A percentile compares a stretch with the other conserved stretches of the same genome.
These are phyloP conservation scores for Lepidocolaptes lacrymiger DNA, from an alignment of 2,797 vertebrate genomes.

Conservation along the genomic window DNA sequence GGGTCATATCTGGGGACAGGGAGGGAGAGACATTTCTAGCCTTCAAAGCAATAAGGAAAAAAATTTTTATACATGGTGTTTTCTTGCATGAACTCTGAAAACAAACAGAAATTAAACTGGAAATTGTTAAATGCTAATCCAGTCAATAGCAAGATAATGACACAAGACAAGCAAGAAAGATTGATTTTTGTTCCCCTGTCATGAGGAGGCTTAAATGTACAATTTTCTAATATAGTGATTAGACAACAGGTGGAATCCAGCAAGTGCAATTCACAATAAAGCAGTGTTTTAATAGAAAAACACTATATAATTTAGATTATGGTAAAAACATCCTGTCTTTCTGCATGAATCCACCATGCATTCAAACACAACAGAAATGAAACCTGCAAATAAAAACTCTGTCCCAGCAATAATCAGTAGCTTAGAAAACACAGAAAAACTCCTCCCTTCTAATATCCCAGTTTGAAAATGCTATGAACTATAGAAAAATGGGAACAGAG, in stretches of 20 bases:
- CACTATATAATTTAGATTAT: neutral
- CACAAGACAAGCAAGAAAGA: neutral
- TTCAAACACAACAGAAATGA: neutral
- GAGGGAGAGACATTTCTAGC: neutral
- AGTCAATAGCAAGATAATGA: neutral
- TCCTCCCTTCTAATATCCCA: neutral
- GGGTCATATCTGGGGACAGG: neutral
- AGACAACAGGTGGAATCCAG: conserved; percentile 17
- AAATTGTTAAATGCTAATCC: neutral
- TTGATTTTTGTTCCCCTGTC: neutral
- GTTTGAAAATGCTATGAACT: conserved; percentile 13
- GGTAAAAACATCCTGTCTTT: neutral
- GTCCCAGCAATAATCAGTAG: neutral
- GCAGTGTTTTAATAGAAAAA: neutral
- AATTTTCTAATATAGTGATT: conserved; percentile 12
- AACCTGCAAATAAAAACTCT: neutral
- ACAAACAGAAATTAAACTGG: neutral
- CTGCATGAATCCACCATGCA: neutral
- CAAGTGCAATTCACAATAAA: neutral
- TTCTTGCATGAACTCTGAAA: neutral
- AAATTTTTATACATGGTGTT: neutral
- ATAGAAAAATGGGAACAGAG: conserved; percentile 1
- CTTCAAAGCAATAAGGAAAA: neutral
- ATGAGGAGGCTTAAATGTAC: conserved; percentile 9
- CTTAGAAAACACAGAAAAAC: neutral